Evolutionary conservation across 2,113 vertebrate genomes (phyloP), one percentile per base, ranked within the genome.

Genomic region (Crypturellus undulatus): DNA sequence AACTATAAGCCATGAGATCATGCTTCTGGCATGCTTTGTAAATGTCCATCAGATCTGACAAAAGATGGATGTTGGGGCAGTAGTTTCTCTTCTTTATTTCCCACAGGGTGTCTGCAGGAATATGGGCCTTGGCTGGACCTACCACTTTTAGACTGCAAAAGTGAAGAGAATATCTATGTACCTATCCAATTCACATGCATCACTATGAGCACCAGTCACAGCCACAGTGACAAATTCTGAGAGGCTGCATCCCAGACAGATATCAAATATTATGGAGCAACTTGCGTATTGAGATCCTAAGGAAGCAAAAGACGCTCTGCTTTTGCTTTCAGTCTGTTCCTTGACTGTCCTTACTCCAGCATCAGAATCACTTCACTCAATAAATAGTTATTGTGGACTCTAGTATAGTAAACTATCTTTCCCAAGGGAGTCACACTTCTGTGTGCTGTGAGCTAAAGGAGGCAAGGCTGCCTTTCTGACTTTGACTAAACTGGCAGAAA

Each of bases 381-480:
- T 19, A 64, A 90, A 58, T 60, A 14, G 28, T 77, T 68, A 51
- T 34, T 38, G n/a, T 18, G 83, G 51, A 89, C 56, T 28, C 18
- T 20, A 87, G 59, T 58, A 49, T 3, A 36, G 52, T 12, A 25
- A 22, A 38, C 5, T 45, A 32, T 68, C 60, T 72, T 26, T 8
- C n/a, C 84, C 94, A 24, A 28, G 10, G 42, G 63, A 65, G 47
- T 99, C 98, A 99, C 96, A 99, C 99, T 0, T 98, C 98, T 0
- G 99, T 99, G 95, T 99, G 99, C 92, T 97, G 98, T 1, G 98
- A 98, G 36, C 96, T 97, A 1, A 90, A 96, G 22, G 98, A 98
- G 0, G 82, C 51, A 3, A 84, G 60, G 51, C 97, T 98, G 79
- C 97, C 96, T 2, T 70, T 90, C 38, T 90, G 97, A 42, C 98